A percentile compares a stretch with the other conserved stretches of the same genome.
Evolutionary conservation across 1,140 invertebrate species (phyloP).

Genomic region (Bombus haemorrhoidalis): DNA sequence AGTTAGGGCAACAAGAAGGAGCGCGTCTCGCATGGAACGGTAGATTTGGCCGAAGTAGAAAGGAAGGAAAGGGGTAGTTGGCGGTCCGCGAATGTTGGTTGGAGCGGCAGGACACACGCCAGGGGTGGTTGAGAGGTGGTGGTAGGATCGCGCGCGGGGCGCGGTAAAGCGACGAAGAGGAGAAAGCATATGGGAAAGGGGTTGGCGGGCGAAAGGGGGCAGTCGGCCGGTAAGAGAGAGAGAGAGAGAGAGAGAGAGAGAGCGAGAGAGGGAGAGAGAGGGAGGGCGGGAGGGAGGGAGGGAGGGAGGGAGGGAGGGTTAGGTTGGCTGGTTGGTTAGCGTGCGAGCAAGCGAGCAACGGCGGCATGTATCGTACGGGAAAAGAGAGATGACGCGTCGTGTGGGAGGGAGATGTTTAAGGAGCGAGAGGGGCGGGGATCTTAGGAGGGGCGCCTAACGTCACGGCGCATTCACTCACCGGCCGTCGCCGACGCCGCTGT

Average conservation of each 20-base stretch:
- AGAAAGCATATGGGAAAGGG: slow-evolving; percentile 39
- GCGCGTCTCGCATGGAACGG: slow-evolving; percentile 52
- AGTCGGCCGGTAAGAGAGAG: slow-evolving; percentile 43
- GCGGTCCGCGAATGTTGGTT: slow-evolving; percentile 60
- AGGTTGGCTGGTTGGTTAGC: slow-evolving; percentile 60
- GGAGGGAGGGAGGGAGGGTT: too few species aligned
- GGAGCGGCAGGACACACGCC: slow-evolving; percentile 57
- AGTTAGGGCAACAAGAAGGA: slow-evolving; percentile 59
- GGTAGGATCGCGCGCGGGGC: slow-evolving; percentile 38
- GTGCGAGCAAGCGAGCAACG: slow-evolving; percentile 51
- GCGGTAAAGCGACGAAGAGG: slow-evolving; percentile 48
- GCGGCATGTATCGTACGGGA: slow-evolving; percentile 32
- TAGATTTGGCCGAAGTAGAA: slow-evolving; percentile 57
- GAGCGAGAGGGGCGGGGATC: slow-evolving; percentile 67
- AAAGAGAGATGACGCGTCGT: slow-evolving; percentile 24
- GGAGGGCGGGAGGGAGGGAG: too few species aligned
- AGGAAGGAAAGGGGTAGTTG: slow-evolving; percentile 63
- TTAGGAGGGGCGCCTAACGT: slow-evolving; percentile 78
- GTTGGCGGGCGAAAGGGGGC: slow-evolving; percentile 48
- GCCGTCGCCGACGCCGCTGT: slow-evolving; percentile 79
- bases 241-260: too few species aligned
- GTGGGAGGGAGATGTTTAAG: slow-evolving; percentile 58
- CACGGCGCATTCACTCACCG: slow-evolving; percentile 81
- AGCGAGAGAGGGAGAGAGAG: too few species aligned
- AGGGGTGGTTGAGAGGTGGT: slow-evolving; percentile 40